Evolutionary conservation across 1,140 invertebrate genomes (phyloP), one percentile per base, ranked within the genome.

Genomic region (Zaprionus capensis): DNA sequence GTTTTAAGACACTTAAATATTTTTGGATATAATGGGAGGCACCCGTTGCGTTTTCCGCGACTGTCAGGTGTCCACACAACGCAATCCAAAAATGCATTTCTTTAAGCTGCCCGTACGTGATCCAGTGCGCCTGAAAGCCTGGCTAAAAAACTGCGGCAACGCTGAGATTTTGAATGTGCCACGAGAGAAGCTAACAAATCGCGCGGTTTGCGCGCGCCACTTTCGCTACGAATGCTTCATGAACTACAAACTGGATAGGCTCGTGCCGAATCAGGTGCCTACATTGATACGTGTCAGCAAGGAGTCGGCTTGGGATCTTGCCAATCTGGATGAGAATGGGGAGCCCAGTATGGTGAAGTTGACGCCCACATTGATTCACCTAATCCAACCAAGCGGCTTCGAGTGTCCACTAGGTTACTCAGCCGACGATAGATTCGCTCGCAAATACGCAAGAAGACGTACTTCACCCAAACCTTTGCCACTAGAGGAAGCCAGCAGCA

Each of bases 71-170:
- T 70, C 87, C 11, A 92, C 93, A 5, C 88, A 87, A 64, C 91
- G 91, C 12, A 72, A 87, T 56, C 92, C 93, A 5, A 92, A 88
- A 59, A 90, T 93, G 66, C 94, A 94, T 71, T 94, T 94, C 61
- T 94, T 94, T 46, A 93, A 93, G 69, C 92, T 93, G 36, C 94
- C 94, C 0, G 79, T 93, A 4, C 93, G 92, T 53, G 88, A 94
- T 62, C 78, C 71, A 15, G 78, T 88, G 36, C 80, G 93, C 7
- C 91, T 93, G n/a, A 72, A 74, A 38, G 66, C 80, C 41, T 94
- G 94, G 94, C 81, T 93, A 5, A 76, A 77, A 51, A 92, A 93
- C 55, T 79, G 78, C 17, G 75, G 83, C 6, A 80, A 80, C 91
- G 88, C 79, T 76, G 82, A 64, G 56, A 87, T 74, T 93, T 84